These are phyloP conservation scores for Octopus bimaculoides DNA, from an alignment of 1,140 invertebrate genomes.

Conservation along the genomic window DNA sequence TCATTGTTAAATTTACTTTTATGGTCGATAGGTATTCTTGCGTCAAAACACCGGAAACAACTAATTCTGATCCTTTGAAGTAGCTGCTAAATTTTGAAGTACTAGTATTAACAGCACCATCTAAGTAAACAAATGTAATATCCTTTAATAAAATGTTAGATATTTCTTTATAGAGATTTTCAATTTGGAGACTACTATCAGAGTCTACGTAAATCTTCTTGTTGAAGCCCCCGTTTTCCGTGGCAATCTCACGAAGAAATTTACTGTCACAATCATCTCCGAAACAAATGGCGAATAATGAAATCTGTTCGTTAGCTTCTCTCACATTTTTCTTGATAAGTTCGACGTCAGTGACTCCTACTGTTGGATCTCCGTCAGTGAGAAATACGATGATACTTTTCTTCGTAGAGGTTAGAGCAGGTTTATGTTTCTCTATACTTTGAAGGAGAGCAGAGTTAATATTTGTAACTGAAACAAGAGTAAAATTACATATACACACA, in stretches of 20 bases:
- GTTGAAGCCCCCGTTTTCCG: constrained; percentile 69
- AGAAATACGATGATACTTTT: constrained; percentile 68
- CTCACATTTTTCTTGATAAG: constrained; percentile 60
- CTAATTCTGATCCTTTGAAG: constrained; percentile 46
- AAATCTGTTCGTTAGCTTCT: constrained; percentile 27
- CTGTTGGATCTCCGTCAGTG: constrained; percentile 72
- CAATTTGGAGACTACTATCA: constrained; percentile 69
- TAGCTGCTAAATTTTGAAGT: constrained; percentile 34
- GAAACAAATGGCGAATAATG: constrained; percentile 70
- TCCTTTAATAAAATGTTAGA: constrained; percentile 68
- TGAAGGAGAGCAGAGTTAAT: constrained; percentile 64
- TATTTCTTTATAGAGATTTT: constrained; percentile 71
- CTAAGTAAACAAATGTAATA: constrained; percentile 67
- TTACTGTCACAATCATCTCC: constrained; percentile 69
- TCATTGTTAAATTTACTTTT: no score
- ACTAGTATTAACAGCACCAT: constrained; percentile 51
- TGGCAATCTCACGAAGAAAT: constrained; percentile 66
- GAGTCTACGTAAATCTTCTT: constrained; percentile 73
- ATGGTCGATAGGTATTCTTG: not conserved
- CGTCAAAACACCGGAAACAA: constrained; percentile 32
- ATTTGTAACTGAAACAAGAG: constrained; percentile 55
- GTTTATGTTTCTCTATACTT: constrained; percentile 58
- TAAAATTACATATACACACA: no score
- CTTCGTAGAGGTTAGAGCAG: not conserved
- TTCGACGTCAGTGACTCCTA: constrained; percentile 61